Evolutionary conservation across 2,113 vertebrate genomes (phyloP).

Genomic region (Eupsittula cactorum): DNA sequence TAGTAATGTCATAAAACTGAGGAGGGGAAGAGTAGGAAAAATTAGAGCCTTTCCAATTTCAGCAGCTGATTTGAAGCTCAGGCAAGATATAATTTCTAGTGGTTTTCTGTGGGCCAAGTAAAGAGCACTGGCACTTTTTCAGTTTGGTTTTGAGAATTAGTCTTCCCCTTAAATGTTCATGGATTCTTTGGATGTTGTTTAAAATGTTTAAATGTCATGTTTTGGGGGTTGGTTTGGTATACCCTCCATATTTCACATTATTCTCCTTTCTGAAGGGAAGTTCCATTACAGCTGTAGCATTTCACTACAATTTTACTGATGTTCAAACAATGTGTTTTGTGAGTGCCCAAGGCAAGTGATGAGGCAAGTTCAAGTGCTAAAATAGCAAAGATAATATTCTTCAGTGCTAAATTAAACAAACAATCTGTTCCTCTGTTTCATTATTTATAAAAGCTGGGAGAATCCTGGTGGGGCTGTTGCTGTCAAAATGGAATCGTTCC

Average conservation of each 20-base stretch:
- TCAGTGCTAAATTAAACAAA: neutral
- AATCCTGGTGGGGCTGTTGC: neutral
- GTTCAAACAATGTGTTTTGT: neutral
- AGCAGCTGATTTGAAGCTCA: neutral
- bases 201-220: neutral
- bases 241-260: neutral
- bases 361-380: neutral
- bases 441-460: neutral
- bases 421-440: neutral
- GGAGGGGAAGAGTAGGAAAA: neutral
- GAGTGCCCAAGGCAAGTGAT: neutral
- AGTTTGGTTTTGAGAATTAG: neutral
- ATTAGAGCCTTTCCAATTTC: neutral
- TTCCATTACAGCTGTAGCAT: neutral
- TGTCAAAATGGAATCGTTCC: neutral
- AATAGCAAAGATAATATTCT: neutral
- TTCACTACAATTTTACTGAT: neutral
- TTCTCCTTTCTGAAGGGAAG: neutral
- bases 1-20: neutral
- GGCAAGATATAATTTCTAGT: neutral
- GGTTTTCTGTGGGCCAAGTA: neutral
- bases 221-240: neutral
- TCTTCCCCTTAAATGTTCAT: neutral
- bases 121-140: neutral
- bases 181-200: neutral